phyloP scores from a whole-genome alignment of 1,140 invertebrate species.

The Argopecten irradians region DNA sequence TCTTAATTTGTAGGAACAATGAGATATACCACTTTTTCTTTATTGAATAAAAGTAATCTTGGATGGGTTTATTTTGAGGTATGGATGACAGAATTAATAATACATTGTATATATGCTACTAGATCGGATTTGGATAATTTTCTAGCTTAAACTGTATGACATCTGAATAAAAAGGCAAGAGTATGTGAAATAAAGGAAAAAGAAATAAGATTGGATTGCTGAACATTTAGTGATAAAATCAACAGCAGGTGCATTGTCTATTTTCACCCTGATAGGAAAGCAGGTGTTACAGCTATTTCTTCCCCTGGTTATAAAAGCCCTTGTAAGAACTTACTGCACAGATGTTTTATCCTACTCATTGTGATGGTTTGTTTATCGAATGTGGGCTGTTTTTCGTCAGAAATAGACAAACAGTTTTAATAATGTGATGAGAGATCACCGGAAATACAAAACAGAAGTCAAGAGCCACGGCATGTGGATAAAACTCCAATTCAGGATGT shows the following conservation, averaged over 20 bases:
- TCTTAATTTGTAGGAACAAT: no score
- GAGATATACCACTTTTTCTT: no score
- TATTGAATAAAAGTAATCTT: no score
- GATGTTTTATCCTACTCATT: neutral
- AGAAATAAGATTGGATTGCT: neutral
- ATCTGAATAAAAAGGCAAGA: no score
- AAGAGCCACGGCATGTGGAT: neutral
- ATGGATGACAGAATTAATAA: no score
- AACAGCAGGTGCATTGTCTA: neutral
- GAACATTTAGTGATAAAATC: neutral
- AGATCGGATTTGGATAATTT: no score
- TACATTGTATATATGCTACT: no score
- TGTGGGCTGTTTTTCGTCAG: slow-evolving; percentile 6
- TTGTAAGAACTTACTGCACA: neutral
- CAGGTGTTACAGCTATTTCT: neutral
- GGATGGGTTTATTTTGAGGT: no score
- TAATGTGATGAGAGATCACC: neutral
- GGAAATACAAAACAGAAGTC: neutral
- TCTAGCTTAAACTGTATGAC: no score
- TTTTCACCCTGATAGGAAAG: slow-evolving; percentile 15
- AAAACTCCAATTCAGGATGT: neutral
- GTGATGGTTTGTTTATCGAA: neutral
- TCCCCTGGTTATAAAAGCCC: neutral
- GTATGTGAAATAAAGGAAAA: no score
- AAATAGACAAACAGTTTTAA: neutral